These are phyloP conservation scores for Netelia inedita DNA, from an alignment of 2,888 invertebrate genomes.

Conservation along the genomic window DNA sequence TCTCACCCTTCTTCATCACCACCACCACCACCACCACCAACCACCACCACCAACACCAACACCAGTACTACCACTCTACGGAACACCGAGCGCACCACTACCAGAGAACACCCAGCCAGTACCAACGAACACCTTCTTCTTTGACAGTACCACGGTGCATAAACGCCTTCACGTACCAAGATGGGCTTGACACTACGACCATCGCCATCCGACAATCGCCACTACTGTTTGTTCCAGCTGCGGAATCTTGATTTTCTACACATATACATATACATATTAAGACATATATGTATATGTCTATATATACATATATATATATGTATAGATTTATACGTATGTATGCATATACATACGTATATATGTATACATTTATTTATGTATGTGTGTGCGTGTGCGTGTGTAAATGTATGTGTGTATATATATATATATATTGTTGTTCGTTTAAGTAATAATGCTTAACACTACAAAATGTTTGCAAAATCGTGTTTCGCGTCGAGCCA, in stretches of 20 bases:
- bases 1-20: conserved; percentile 49
- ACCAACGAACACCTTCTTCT: background rate
- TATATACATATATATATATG: no score
- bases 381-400: no score
- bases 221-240: background rate
- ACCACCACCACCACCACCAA: conserved; percentile 31
- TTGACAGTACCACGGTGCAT: background rate
- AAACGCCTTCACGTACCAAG: background rate
- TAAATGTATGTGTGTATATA: no score
- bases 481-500: no score
- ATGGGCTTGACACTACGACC: background rate
- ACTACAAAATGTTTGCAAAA: no score
- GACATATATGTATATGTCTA: no score
- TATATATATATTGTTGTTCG: no score
- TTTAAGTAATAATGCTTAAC: no score
- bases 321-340: no score
- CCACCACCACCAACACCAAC: conserved; percentile 10
- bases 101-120: background rate
- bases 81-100: background rate
- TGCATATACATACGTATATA: no score
- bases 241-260: background rate
- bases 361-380: no score
- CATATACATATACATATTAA: no score
- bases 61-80: background rate
- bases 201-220: background rate